A percentile compares a stretch with the other conserved stretches of the same genome.
phyloP scores from a whole-genome alignment of 92 coral and sea anemone genomes.

The Umimayanthus chanpuru region DNA sequence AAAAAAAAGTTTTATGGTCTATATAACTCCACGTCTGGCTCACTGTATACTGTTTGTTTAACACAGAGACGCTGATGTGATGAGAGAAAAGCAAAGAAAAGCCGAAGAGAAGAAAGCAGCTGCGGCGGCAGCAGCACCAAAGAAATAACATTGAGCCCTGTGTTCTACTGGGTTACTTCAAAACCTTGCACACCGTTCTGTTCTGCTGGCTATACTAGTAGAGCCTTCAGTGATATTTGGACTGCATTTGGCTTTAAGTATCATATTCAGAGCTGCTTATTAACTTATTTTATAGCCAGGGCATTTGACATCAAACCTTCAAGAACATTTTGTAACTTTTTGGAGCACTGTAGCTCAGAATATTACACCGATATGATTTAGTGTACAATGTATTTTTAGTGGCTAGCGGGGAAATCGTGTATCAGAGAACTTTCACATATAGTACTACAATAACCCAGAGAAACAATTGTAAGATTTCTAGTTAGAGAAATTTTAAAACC shows the following conservation, averaged over 20 bases:
- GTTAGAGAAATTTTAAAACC: too few relatives aligned
- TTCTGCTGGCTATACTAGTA: background rate
- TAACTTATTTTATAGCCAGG: background rate
- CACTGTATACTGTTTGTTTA: background rate
- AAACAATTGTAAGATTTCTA: too few relatives aligned
- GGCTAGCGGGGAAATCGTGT: too few relatives aligned
- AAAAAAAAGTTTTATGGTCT: too few relatives aligned
- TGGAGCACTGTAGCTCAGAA: too few relatives aligned
- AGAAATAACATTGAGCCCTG: background rate
- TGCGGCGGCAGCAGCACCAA: constrained; percentile 26
- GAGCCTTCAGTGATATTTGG: background rate
- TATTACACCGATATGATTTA: too few relatives aligned
- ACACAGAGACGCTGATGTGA: constrained; percentile 73
- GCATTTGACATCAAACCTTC: background rate
- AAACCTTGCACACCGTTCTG: background rate
- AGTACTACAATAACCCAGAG: too few relatives aligned
- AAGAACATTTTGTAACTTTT: too few relatives aligned
- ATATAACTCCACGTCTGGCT: too few relatives aligned
- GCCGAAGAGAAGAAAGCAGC: constrained; percentile 80
- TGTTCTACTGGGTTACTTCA: background rate
- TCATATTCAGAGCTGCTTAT: too few relatives aligned
- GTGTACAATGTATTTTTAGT: too few relatives aligned
- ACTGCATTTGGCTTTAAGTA: background rate
- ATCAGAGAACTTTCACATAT: too few relatives aligned
- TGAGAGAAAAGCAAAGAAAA: constrained; percentile 80